Conservation (phyloP, 2,113 vertebrate species). For the Plecotus auritus region DNA sequence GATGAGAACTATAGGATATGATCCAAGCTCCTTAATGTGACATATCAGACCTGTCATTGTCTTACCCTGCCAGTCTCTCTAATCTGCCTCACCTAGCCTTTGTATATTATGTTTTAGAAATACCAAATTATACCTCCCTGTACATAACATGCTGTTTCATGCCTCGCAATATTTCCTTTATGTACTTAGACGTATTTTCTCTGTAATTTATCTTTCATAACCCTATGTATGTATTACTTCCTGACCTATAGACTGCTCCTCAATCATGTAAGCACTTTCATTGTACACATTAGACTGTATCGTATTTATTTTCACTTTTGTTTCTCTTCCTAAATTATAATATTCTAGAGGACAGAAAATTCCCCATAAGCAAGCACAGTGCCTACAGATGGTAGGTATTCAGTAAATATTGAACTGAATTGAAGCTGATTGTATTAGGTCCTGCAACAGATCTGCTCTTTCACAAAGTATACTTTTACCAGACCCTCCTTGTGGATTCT, state of each 20-base stretch:
- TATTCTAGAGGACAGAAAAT: not conserved
- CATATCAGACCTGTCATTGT: not conserved
- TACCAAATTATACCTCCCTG: not conserved
- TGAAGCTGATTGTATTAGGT: not conserved
- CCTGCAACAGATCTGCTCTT: not conserved
- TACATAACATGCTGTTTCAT: not conserved
- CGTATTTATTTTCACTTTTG: constrained; percentile 24
- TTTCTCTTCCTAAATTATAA: not conserved
- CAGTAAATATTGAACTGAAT: not conserved
- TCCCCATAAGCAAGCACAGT: not conserved
- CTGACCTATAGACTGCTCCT: not conserved
- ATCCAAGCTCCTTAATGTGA: not conserved
- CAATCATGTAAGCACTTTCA: not conserved
- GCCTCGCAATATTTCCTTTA: not conserved
- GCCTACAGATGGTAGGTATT: not conserved
- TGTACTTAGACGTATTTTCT: not conserved
- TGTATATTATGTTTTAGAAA: not conserved
- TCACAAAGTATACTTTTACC: not conserved
- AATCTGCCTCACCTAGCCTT: not conserved
- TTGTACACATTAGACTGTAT: not conserved
- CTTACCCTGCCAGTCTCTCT: not conserved
- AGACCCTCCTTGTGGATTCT: not conserved
- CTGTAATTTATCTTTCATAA: not conserved
- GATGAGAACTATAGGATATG: not conserved
- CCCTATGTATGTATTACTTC: not conserved